Percentiles rank a stretch among this genome's conserved stretches.
Evolutionary conservation across 2,797 vertebrate genomes (phyloP).

Genomic region (Thripadectes ignobilis): DNA sequence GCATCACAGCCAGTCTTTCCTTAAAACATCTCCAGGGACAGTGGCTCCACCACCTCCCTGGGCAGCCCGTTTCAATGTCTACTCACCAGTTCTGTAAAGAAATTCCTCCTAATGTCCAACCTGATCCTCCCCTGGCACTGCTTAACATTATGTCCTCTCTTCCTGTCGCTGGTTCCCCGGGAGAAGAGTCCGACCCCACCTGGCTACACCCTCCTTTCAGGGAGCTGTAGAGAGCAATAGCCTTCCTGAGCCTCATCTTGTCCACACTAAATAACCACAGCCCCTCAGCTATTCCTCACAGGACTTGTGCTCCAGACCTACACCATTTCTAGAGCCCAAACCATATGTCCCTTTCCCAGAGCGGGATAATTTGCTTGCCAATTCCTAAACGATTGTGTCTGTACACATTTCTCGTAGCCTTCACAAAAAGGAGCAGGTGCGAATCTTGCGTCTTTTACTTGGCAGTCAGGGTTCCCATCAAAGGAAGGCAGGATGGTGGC

Average conservation of each 20-base stretch:
- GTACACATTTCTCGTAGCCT: fast-evolving
- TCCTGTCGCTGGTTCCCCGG: neutral
- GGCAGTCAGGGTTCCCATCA: neutral
- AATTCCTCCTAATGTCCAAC: neutral
- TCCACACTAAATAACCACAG: neutral
- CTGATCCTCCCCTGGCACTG: neutral
- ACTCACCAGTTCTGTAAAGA: neutral
- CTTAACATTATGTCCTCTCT: neutral
- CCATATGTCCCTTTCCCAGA: fast-evolving
- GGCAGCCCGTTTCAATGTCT: neutral
- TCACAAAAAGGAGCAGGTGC: neutral
- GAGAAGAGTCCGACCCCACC: neutral
- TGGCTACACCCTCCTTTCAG: neutral
- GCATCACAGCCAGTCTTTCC: neutral
- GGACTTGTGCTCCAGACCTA: neutral
- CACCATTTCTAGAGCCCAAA: neutral
- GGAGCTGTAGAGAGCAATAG: too few species aligned
- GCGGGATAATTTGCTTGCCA: fast-evolving
- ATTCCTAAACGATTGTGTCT: neutral
- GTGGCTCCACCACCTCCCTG: neutral
- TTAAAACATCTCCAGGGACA: neutral
- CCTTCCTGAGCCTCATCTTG: neutral
- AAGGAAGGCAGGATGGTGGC: neutral
- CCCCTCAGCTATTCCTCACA: neutral
- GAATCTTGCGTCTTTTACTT: neutral